Percentiles rank a stretch among this genome's conserved stretches.
phyloP scores from a whole-genome alignment of 1,140 invertebrate species.

The Anthonomus grandis region DNA sequence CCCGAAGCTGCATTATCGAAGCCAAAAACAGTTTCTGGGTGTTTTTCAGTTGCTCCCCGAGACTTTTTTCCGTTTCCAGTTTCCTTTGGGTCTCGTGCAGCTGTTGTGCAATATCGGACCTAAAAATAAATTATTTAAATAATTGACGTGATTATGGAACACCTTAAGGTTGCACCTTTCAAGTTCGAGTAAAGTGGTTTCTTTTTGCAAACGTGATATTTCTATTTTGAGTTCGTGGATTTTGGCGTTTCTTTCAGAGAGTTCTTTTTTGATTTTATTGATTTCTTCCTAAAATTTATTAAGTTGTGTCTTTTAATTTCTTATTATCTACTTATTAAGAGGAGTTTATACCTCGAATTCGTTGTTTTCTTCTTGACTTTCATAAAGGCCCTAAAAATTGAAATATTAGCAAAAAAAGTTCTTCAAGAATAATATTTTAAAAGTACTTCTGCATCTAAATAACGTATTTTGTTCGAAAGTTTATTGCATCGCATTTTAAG shows the following conservation, averaged over 20 bases:
- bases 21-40: conserved; percentile 19
- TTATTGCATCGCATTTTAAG: not conserved
- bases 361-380: too few species aligned
- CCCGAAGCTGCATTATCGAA: conserved; percentile 23
- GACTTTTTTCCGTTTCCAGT: conserved; percentile 29
- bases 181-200: conserved; percentile 29
- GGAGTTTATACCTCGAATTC: too few species aligned
- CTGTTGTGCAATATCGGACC: conserved; percentile 28
- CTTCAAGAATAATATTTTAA: too few species aligned
- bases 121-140: conserved; percentile 13
- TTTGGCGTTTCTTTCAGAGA: too few species aligned
- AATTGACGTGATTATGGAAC: not conserved
- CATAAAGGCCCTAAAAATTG: too few species aligned
- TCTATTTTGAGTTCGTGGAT: conserved; percentile 28
- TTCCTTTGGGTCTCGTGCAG: conserved; percentile 33
- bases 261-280: too few species aligned
- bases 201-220: conserved; percentile 22
- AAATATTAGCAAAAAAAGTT: too few species aligned
- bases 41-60: conserved; percentile 29
- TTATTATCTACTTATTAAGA: too few species aligned
- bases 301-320: too few species aligned
- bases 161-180: conserved; percentile 19
- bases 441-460: too few species aligned
- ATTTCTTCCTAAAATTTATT: too few species aligned
- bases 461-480: not conserved